Conservation (phyloP, 2,888 invertebrate species). For the Galeruca laticollis region DNA sequence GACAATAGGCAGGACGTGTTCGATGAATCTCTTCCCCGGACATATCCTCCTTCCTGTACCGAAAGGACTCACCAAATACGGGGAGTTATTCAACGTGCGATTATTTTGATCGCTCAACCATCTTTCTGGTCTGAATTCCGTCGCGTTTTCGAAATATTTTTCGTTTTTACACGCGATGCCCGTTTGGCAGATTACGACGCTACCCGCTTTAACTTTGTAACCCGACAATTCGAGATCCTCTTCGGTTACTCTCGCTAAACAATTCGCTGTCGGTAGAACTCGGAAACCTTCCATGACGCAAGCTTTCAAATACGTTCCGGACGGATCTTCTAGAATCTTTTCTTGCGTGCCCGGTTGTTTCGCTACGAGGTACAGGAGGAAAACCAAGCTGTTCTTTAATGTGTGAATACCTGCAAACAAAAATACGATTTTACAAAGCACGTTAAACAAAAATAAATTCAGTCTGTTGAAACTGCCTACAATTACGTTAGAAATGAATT, state of each 20-base stretch:
- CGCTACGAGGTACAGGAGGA: conserved; percentile 81
- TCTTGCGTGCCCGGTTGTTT: conserved; percentile 76
- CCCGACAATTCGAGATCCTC: conserved; percentile 78
- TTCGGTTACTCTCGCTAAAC: conserved; percentile 82
- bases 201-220: conserved; percentile 79
- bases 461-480: no score
- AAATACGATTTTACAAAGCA: not conserved
- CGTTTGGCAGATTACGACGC: conserved; percentile 84
- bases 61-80: conserved; percentile 81
- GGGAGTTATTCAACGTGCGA: conserved; percentile 67
- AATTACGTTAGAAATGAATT: no score
- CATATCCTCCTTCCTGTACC: conserved; percentile 85
- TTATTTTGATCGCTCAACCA: conserved; percentile 73
- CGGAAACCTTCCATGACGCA: conserved; percentile 84
- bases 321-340: conserved; percentile 71
- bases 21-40: conserved; percentile 87
- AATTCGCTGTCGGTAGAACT: conserved; percentile 82
- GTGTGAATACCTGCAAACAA: conserved; percentile 79
- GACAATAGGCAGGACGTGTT: conserved; percentile 80
- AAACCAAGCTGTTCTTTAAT: conserved; percentile 85
- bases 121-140: conserved; percentile 80
- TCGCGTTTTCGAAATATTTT: conserved; percentile 79
- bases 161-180: conserved; percentile 84
- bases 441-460: no score
- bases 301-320: conserved; percentile 77